These are phyloP conservation scores for Salvator merianae DNA, from an alignment of 2,113 vertebrate genomes.

Conservation along the genomic window DNA sequence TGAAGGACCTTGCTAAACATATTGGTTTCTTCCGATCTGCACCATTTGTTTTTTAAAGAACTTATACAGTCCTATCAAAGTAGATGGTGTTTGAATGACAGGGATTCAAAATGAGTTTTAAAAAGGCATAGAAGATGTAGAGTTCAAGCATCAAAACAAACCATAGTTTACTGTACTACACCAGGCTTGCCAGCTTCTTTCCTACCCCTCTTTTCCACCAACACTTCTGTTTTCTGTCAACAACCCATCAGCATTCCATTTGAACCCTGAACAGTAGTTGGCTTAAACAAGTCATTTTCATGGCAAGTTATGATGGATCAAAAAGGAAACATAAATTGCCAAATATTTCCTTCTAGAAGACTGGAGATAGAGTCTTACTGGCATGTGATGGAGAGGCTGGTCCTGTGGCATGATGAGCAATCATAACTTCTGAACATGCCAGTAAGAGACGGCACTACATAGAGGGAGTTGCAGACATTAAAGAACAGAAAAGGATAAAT, in stretches of 20 bases:
- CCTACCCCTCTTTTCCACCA: background rate
- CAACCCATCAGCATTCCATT: background rate
- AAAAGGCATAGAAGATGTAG: too few species aligned
- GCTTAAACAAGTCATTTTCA: background rate
- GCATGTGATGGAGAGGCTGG: background rate
- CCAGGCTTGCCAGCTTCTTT: background rate
- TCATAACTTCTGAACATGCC: background rate
- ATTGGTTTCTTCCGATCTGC: too few species aligned
- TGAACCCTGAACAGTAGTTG: background rate
- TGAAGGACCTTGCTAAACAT: too few species aligned
- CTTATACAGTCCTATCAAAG: too few species aligned
- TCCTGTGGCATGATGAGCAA: background rate
- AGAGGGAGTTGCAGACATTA: background rate
- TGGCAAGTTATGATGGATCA: background rate
- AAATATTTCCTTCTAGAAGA: background rate
- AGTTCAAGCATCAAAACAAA: background rate
- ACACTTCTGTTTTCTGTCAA: too few species aligned
- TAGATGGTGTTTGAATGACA: too few species aligned
- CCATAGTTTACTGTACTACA: background rate
- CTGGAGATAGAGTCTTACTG: too few species aligned
- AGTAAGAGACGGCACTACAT: background rate
- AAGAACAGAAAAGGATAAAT: background rate
- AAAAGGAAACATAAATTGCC: background rate
- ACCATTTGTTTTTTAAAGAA: too few species aligned
- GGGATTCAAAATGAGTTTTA: too few species aligned